A percentile compares a stretch with the other conserved stretches of the same genome.
These are phyloP conservation scores for Anseranas semipalmata DNA, from an alignment of 2,113 vertebrate genomes.

Conservation along the genomic window DNA sequence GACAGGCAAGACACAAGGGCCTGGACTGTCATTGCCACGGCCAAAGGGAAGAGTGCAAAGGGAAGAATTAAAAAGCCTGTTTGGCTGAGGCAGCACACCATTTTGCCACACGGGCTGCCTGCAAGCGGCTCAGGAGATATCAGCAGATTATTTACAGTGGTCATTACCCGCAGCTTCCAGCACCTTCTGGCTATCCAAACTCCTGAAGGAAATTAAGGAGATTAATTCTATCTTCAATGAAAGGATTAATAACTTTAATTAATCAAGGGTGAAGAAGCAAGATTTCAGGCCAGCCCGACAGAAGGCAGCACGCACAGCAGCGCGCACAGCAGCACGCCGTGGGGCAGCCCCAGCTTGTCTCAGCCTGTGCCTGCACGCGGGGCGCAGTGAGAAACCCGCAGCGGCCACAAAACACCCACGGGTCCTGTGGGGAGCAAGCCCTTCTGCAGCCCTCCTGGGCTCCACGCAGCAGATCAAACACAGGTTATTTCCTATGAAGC, in stretches of 20 bases:
- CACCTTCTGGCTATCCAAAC: not conserved
- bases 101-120: not conserved
- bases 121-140: not conserved
- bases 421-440: accelerated
- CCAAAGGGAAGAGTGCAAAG: not conserved
- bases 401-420: not conserved
- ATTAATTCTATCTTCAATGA: not conserved
- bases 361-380: not conserved
- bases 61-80: not conserved
- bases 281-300: not conserved
- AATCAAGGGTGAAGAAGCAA: not conserved
- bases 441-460: not conserved
- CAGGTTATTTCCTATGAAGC: not conserved
- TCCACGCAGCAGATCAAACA: not conserved
- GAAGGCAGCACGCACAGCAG: not conserved
- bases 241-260: not conserved
- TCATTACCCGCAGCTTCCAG: not conserved
- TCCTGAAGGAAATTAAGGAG: not conserved
- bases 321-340: not conserved
- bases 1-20: not conserved
- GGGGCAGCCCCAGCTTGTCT: not conserved
- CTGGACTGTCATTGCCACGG: not conserved
- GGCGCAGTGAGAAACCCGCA: not conserved
- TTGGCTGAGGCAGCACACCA: not conserved
- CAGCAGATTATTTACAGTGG: not conserved